Conservation (phyloP, 2,113 vertebrate species). For the Solea senegalensis region DNA sequence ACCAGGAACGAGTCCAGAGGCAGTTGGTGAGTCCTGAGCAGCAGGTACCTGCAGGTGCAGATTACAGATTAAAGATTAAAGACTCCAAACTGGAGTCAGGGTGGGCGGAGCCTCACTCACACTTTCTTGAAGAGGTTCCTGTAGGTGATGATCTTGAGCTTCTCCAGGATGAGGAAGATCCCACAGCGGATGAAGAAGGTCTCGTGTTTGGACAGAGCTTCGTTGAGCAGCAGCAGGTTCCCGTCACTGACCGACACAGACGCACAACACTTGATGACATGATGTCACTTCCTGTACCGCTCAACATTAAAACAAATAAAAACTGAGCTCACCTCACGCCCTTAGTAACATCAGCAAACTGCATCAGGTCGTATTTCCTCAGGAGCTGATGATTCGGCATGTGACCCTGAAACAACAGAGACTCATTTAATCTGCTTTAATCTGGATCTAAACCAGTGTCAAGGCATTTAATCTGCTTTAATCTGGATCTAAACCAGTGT, state of each 20-base stretch:
- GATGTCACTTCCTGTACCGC: constrained; percentile 27
- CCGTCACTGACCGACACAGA: constrained; percentile 85
- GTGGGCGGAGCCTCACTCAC: constrained; percentile 77
- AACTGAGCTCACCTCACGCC: constrained; percentile 86
- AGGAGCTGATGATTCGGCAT: constrained; percentile 94
- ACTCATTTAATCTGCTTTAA: neutral
- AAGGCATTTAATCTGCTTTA: too few species aligned
- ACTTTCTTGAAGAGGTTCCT: constrained; percentile 99
- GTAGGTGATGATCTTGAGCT: constrained; percentile 97
- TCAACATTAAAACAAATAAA: too few species aligned
- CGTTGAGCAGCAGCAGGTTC: constrained; percentile 92
- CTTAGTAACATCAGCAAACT: constrained; percentile 94
- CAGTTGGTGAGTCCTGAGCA: constrained; percentile 93
- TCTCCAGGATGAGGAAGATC: constrained; percentile 98
- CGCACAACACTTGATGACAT: neutral
- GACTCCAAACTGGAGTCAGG: too few species aligned
- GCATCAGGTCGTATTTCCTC: constrained; percentile 95
- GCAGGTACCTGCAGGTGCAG: constrained; percentile 83
- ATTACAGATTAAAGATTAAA: neutral
- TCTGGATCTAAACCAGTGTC: neutral
- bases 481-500: too few species aligned
- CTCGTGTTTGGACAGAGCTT: constrained; percentile 91
- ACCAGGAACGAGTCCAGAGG: constrained; percentile 94
- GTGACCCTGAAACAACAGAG: constrained; percentile 86
- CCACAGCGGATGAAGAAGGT: constrained; percentile 98